Base-by-base conservation (phyloP, 2,797 vertebrate genomes). In the Galaxias olidus region DNA sequence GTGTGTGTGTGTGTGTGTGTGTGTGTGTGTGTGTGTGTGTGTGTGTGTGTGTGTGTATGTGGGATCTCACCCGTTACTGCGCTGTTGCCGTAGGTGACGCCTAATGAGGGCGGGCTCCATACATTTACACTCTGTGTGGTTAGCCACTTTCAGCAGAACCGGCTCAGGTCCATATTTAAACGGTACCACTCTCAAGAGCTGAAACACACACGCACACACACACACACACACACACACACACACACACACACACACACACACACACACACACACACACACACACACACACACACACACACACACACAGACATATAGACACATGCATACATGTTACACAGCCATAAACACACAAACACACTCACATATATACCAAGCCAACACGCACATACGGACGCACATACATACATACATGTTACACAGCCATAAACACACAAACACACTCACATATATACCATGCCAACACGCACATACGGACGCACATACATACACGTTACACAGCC, bases 121-220 rank as follows among this genome's bases (percentile, higher is more conserved):
- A 73, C 96, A 99, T 75, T 91, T 93, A 75, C 96, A 99, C 75
- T 91, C 93, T 0, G 96, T 99, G 61, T 99, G 96, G 81, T 98
- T 99, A 52, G 94, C 96, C 69, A 99, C 92, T 86, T 94, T 95
- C 73, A 99, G 87, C 43, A 95, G 89, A 78, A 97, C 92, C 0
- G 96, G 94, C 73, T 98, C 95, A 0, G 96, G 96, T 65, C 94
- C 92, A 57, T 93, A 94, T 66, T 94, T 97, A 84, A 95, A 91
- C 17, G 96, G 95, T 52, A 97, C 91, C 0, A 98, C 93, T 75
- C 96, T 94, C 65, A 99, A 92, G 64, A 99, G 92, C 97, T 99
- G 71, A 40, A 76, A 43, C 18, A 20, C 15, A 19, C 72, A 73
- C 10, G 19, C n/a, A 70, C 13, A 66, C 9, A 72, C 14, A 42